Base-by-base conservation (phyloP, 35 echinoderm and acorn worm genomes). In the Ophioderma brevispina region DNA sequence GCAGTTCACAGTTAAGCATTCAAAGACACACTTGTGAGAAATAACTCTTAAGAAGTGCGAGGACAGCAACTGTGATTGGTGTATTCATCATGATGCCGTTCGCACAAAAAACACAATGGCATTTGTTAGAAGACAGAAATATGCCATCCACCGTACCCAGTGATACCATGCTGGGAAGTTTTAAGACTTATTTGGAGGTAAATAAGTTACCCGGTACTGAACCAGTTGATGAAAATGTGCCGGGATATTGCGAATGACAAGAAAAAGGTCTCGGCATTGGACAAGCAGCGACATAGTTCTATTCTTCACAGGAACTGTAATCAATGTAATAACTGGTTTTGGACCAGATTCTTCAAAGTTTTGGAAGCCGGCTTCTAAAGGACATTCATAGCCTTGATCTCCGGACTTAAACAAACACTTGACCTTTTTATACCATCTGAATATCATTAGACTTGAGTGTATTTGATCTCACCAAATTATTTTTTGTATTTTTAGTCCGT, bases 61-160 rank as follows among this genome's bases (percentile, higher is more conserved):
- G n/a, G n/a, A 64, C 0, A 35, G 23, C 0, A 30, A 85, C 55
- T 85, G 82, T 64, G 33, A 0, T 36, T 85, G 52, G 32, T 85
- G 82, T 85, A 25, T 55, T 34, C 0, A 33, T 5, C 23, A 32
- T 38, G n/a, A n/a, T n/a, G 40, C 81, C 19, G 81, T 84, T 25
- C 46, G 81, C 14, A 42, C 81, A 19, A 50, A 25, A 40, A 46
- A 84, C 2, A 19, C 81, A 25, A 84, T 84, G 81, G 81, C 37
- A 84, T 84, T 59, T 50, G 33, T 21, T 30, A 40, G 49, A 33
- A n/a, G 32, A 52, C 39, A 55, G n/a, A 4, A 30, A 55, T 55
- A 40, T 84, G 81, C 39, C 38, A 23, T 50, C 81, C 5, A 25
- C 81, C 31, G 23, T 50, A 19, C 49, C 81, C 6, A 84, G 39